Evolutionary conservation across 2,113 vertebrate species (phyloP), one percentile per base, ranked within the genome.

Genomic region (Ctenomys sociabilis): DNA sequence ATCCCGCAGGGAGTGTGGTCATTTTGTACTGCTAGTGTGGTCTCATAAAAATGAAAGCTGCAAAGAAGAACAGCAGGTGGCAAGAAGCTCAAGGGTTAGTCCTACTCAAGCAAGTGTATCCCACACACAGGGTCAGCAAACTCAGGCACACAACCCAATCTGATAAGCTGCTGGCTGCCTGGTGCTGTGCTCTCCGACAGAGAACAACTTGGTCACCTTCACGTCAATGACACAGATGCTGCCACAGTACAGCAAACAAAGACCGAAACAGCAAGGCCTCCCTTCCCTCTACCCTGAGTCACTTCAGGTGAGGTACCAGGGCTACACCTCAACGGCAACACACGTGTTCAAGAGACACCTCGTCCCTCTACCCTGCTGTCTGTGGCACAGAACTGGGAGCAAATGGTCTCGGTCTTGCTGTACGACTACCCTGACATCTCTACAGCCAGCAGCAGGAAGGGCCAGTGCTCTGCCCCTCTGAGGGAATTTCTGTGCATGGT

Each of bases 271-370:
- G 64, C 57, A 85, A 32, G 19, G 5, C 24, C 85, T 30, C 9
- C 13, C 49, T 21, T 64, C 35, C 32, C 72, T 90, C 0, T 0
- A 5, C 21, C 16, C 0, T 0, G 1, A 2, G 1, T 1, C 30
- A 59, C 57, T 85, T 40, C 40, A 0, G n/a, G 30, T 35, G 63
- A 84, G 13, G 52, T 13, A n/a, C 7, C 14, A 6, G 4, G 13
- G 21, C 14, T 68, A 66, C 30, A 1, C 19, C 2, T 89, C 86
- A 32, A 0, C 59, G 84, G 83, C 90, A 91, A 96, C 0, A 16
- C 7, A 61, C 61, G 63, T 90, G 70, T 52, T 83, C 66, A 85
- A 70, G 37, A 90, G 70, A 61, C 68, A 35, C 1, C 37, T 1
- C n/a, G 86, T 22, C 35, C 30, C 35, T 66, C 52, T 12, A 43